phyloP scores from a whole-genome alignment of 2,888 invertebrate species.

The Halocaridina rubra region DNA sequence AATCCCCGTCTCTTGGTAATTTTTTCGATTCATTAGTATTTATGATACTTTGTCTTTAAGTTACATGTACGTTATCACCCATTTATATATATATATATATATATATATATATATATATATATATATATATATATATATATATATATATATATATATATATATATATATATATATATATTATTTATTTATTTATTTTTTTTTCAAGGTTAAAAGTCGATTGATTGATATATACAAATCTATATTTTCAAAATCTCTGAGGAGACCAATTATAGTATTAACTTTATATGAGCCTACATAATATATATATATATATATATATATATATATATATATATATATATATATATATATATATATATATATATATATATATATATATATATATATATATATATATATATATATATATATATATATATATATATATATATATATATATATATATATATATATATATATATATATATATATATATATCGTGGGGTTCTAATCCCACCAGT shows the following conservation, averaged over 20 bases:
- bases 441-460: conserved; percentile 1
- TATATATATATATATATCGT: not conserved
- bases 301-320: not conserved
- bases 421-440: conserved; percentile 5
- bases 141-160: not conserved
- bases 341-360: not conserved
- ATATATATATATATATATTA: not conserved
- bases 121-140: not conserved
- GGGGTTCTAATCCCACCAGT: too few species aligned
- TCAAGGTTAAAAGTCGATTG: not conserved
- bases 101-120: not conserved
- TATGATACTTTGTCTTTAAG: too few species aligned
- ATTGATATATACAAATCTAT: not conserved
- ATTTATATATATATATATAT: not conserved
- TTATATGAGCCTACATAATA: not conserved
- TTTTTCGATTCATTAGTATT: too few species aligned
- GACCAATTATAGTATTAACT: not conserved
- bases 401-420: conserved; percentile 22
- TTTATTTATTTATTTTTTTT: not conserved
- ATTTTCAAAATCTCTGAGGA: too few species aligned
- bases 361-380: not conserved
- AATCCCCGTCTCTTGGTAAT: too few species aligned
- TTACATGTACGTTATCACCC: not conserved
- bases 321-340: not conserved
- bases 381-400: conserved; percentile 2